These are phyloP conservation scores for Eilema depressum DNA, from an alignment of 2,888 invertebrate species.

Conservation along the genomic window DNA sequence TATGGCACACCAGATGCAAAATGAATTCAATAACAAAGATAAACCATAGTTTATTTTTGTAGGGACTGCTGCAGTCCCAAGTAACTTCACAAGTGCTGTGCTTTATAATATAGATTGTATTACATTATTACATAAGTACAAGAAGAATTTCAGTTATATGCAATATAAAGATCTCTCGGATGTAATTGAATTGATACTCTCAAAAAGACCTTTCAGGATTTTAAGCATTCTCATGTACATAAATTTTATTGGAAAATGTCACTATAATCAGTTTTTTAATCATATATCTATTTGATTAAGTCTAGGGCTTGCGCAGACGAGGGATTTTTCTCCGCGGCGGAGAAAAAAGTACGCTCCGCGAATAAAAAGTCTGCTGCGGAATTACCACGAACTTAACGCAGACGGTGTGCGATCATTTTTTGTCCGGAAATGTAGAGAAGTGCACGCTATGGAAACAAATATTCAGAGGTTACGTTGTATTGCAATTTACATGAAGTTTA, in stretches of 20 bases:
- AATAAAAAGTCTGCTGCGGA: too few relatives aligned
- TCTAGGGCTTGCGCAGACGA: too few relatives aligned
- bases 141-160: neutral
- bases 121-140: conserved; percentile 8
- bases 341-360: too few relatives aligned
- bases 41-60: conserved; percentile 59
- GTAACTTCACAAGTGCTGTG: conserved; percentile 8
- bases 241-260: neutral
- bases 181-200: neutral
- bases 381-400: too few relatives aligned
- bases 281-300: neutral
- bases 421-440: too few relatives aligned
- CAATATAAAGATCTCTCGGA: neutral
- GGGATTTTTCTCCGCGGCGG: too few relatives aligned
- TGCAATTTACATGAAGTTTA: too few relatives aligned
- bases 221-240: neutral
- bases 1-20: conserved; percentile 74
- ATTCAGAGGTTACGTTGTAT: too few relatives aligned
- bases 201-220: neutral
- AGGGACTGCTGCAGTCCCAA: neutral
- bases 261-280: neutral
- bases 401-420: too few relatives aligned
- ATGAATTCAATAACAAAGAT: conserved; percentile 77
- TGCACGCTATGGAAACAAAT: too few relatives aligned
- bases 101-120: neutral